phyloP scores from a whole-genome alignment of 1,140 invertebrate genomes.

The Neodiprion fabricii region DNA sequence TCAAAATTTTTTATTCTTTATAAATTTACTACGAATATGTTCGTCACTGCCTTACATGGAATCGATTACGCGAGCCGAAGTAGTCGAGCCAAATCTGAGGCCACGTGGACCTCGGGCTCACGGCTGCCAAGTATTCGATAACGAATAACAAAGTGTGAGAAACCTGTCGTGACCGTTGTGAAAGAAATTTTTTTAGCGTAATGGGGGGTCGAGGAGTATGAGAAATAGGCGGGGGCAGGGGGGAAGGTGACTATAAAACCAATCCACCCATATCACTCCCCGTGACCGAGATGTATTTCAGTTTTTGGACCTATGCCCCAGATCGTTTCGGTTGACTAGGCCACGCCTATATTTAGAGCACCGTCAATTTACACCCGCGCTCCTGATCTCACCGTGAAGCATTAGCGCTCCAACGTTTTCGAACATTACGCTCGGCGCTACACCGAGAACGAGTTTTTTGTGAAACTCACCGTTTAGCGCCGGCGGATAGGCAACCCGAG shows the following conservation, averaged over 20 bases:
- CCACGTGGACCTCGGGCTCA: not conserved
- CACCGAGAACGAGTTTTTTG: not conserved
- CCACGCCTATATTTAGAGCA: slow-evolving; percentile 55
- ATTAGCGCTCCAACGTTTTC: not conserved
- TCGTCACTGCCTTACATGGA: too few relatives aligned
- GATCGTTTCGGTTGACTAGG: slow-evolving; percentile 51
- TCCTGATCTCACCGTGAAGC: not conserved
- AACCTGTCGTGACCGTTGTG: not conserved
- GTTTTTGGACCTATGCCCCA: slow-evolving; percentile 53
- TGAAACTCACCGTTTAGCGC: too few relatives aligned
- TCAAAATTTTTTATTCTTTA: too few relatives aligned
- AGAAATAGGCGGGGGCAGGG: too few relatives aligned
- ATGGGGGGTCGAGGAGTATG: too few relatives aligned
- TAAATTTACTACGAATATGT: too few relatives aligned
- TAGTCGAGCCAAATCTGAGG: not conserved
- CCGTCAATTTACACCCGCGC: slow-evolving; percentile 48
- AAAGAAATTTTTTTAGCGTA: too few relatives aligned
- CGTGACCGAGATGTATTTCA: slow-evolving; percentile 37
- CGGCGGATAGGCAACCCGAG: too few relatives aligned
- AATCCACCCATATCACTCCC: too few relatives aligned
- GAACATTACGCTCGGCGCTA: not conserved
- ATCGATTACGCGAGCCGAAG: too few relatives aligned
- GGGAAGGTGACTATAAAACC: too few relatives aligned
- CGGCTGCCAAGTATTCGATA: not conserved
- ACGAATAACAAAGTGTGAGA: not conserved